These are phyloP conservation scores for Melanocharis versteri DNA, from an alignment of 2,113 vertebrate genomes.

Conservation along the genomic window DNA sequence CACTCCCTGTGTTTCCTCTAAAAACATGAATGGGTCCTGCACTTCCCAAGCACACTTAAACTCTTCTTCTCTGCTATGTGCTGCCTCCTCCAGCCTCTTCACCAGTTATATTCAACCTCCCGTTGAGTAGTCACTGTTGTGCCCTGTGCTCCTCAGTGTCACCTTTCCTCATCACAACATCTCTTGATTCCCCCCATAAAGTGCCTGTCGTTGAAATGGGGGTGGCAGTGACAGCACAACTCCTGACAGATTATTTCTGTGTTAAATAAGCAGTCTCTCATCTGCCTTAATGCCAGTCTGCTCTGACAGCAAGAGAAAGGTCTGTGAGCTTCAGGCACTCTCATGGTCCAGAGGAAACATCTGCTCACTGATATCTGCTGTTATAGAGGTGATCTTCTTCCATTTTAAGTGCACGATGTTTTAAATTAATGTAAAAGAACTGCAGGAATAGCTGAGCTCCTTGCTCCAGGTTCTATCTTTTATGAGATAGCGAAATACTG, in stretches of 20 bases:
- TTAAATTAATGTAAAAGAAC: background rate
- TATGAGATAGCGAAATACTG: background rate
- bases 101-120: background rate
- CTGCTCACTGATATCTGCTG: background rate
- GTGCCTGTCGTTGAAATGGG: background rate
- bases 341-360: background rate
- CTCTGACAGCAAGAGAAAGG: background rate
- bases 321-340: background rate
- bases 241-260: background rate
- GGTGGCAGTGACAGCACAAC: background rate
- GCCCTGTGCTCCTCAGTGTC: background rate
- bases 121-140: accelerated
- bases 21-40: background rate
- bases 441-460: background rate
- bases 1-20: background rate
- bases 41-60: background rate
- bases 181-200: background rate
- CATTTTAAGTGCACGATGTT: background rate
- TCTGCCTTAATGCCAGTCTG: background rate
- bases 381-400: background rate
- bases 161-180: background rate
- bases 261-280: background rate
- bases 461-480: background rate
- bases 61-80: background rate
- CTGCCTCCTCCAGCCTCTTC: background rate